Evolutionary conservation across 2,888 invertebrate genomes (phyloP).

Genomic region (Drosophila robusta): DNA sequence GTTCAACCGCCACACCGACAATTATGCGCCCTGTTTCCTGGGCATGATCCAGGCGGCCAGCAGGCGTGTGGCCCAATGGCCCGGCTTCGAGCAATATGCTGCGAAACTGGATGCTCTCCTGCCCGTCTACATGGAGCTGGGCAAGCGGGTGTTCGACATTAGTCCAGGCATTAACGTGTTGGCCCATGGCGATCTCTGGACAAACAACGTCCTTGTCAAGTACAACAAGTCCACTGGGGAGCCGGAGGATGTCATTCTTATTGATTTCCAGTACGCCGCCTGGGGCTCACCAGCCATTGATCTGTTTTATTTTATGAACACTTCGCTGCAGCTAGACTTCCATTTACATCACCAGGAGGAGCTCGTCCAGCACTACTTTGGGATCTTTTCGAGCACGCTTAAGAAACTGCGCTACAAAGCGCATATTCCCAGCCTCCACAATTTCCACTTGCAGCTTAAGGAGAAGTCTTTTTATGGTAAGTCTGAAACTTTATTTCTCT

Average conservation of each 20-base stretch:
- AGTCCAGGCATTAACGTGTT: constrained; percentile 76
- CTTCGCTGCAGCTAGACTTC: constrained; percentile 80
- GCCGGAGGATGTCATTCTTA: constrained; percentile 79
- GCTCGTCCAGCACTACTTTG: constrained; percentile 80
- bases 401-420: constrained; percentile 70
- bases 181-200: constrained; percentile 84
- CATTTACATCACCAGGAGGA: constrained; percentile 81
- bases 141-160: constrained; percentile 79
- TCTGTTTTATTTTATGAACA: constrained; percentile 83
- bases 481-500: constrained; percentile 3
- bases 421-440: constrained; percentile 80
- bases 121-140: constrained; percentile 80
- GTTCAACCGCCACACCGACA: constrained; percentile 82
- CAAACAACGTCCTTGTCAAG: constrained; percentile 83
- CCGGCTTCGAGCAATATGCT: constrained; percentile 75
- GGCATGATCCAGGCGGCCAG: constrained; percentile 80
- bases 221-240: constrained; percentile 70
- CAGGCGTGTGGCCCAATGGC: constrained; percentile 73
- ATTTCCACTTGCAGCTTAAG: constrained; percentile 77
- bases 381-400: constrained; percentile 71
- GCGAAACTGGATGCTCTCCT: constrained; percentile 74
- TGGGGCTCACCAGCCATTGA: constrained; percentile 84
- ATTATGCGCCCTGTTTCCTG: constrained; percentile 77
- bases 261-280: constrained; percentile 84
- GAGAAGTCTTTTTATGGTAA: constrained; percentile 81